Percentiles rank a stretch among this genome's conserved stretches.
Evolutionary conservation across 2,797 vertebrate species (phyloP).

Genomic region (Thalassophryne amazonica): DNA sequence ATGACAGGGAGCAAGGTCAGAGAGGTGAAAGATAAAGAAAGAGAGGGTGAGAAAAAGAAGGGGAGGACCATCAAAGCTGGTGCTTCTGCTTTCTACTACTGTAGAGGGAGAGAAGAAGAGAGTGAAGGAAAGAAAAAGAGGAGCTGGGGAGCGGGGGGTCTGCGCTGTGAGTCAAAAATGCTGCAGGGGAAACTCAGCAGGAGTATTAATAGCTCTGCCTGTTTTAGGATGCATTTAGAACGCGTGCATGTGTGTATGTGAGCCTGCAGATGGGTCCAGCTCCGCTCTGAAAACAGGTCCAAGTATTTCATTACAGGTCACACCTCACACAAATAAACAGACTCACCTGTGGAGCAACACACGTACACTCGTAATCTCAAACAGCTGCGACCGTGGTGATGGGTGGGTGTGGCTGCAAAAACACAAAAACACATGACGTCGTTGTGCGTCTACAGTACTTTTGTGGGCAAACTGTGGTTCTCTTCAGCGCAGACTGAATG

Average conservation of each 20-base stretch:
- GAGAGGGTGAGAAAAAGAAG: background rate
- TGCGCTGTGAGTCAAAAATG: constrained; percentile 45
- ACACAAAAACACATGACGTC: background rate
- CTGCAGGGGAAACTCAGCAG: constrained; percentile 53
- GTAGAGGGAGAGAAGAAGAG: background rate
- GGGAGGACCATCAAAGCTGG: constrained; percentile 40
- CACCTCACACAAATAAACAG: background rate
- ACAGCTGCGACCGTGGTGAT: constrained; percentile 91
- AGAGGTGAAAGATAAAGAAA: constrained; percentile 2
- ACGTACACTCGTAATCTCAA: constrained; percentile 95
- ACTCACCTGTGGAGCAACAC: constrained; percentile 91
- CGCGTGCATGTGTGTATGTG: constrained; percentile 6
- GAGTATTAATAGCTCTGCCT: constrained; percentile 56
- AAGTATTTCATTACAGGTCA: constrained; percentile 16
- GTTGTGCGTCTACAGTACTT: too few relatives aligned
- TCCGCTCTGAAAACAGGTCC: constrained; percentile 16
- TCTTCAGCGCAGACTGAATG: too few relatives aligned
- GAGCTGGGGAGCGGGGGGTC: constrained; percentile 14
- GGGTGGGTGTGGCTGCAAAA: constrained; percentile 86
- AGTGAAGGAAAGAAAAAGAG: background rate
- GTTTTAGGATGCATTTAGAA: constrained; percentile 45
- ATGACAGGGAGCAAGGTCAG: constrained; percentile 50
- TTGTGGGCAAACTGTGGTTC: too few relatives aligned
- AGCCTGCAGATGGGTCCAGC: constrained; percentile 20
- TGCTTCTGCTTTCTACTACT: constrained; percentile 35